Evolutionary conservation across 2,888 invertebrate genomes (phyloP).

Genomic region (Trachelus tabidus): DNA sequence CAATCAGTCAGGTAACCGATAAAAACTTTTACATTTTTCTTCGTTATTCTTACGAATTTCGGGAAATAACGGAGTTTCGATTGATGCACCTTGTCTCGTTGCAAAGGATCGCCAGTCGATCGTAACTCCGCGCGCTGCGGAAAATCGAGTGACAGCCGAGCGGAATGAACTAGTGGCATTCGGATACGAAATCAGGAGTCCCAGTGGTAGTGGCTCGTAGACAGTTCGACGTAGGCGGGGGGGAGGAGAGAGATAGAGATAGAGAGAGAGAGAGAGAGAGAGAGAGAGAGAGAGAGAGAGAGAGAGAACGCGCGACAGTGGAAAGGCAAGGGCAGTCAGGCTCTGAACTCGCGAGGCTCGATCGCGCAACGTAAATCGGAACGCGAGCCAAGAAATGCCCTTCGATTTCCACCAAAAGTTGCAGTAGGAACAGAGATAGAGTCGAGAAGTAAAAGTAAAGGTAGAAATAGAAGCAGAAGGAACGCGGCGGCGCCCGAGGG

Average conservation of each 20-base stretch:
- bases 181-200: neutral
- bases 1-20: neutral
- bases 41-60: too few relatives aligned
- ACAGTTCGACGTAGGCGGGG: neutral
- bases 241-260: too few relatives aligned
- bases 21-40: neutral
- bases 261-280: too few relatives aligned
- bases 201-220: neutral
- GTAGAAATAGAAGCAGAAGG: neutral
- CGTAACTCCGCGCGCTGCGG: neutral
- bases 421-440: neutral
- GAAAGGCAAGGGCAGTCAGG: neutral
- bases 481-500: neutral
- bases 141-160: slow-evolving; percentile 42
- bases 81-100: neutral
- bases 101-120: neutral
- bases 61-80: neutral
- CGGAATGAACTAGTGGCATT: slow-evolving; percentile 14
- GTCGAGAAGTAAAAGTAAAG: neutral
- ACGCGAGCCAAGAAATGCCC: neutral
- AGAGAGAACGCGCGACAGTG: neutral
- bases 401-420: neutral
- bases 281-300: neutral
- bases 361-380: neutral
- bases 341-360: neutral